A percentile compares a stretch with the other conserved stretches of the same genome.
phyloP scores from a whole-genome alignment of 2,113 vertebrate species.

The Neotoma lepida region DNA sequence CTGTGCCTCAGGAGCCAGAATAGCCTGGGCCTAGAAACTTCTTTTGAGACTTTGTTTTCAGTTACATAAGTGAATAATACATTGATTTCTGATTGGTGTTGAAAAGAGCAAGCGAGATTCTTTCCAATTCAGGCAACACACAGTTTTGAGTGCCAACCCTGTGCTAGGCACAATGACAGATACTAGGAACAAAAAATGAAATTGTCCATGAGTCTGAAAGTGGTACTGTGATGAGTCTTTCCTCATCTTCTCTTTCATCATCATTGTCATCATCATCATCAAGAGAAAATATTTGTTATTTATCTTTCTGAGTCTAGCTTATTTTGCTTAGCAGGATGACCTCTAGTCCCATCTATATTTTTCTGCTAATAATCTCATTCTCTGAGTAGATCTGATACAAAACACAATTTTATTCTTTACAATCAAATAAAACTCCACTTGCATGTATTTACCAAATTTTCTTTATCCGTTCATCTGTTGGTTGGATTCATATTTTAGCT shows the following conservation, averaged over 20 bases:
- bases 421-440: not conserved
- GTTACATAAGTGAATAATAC: not conserved
- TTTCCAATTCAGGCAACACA: not conserved
- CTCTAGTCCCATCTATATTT: not conserved
- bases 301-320: not conserved
- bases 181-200: not conserved
- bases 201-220: not conserved
- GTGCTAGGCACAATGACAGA: not conserved
- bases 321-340: not conserved
- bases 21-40: not conserved
- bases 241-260: not conserved
- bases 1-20: not conserved
- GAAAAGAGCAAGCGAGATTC: not conserved
- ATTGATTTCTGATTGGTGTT: not conserved
- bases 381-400: not conserved
- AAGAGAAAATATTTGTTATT: not conserved
- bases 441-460: too few relatives aligned
- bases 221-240: not conserved
- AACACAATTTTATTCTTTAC: not conserved
- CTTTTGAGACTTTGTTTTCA: slow-evolving; percentile 26
- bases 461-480: not conserved
- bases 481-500: not conserved
- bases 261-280: not conserved
- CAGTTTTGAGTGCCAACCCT: not conserved
- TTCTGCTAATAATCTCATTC: not conserved